Evolutionary conservation across 2,888 invertebrate species (phyloP).

Genomic region (Heterodera filipjevi): DNA sequence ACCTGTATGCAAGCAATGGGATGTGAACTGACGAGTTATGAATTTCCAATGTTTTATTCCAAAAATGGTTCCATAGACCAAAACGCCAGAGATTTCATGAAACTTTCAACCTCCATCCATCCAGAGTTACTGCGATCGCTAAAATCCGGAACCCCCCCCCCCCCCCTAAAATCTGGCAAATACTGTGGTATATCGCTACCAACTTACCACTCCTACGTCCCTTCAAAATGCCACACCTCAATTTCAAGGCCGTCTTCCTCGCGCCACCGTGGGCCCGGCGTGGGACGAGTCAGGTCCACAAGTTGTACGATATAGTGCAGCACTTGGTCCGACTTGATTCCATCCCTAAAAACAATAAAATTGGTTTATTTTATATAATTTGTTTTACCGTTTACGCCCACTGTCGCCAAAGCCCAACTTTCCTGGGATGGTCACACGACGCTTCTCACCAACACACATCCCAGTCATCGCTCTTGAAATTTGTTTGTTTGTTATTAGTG

Average conservation of each 20-base stretch:
- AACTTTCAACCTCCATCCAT: too few relatives aligned
- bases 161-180: too few relatives aligned
- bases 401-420: slow-evolving; percentile 59
- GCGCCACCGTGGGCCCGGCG: slow-evolving; percentile 62
- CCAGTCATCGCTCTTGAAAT: slow-evolving; percentile 48
- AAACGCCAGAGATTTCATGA: too few relatives aligned
- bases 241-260: slow-evolving; percentile 61
- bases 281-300: slow-evolving; percentile 61
- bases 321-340: slow-evolving; percentile 56
- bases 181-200: too few relatives aligned
- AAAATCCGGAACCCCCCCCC: too few relatives aligned
- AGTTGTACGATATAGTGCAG: slow-evolving; percentile 64
- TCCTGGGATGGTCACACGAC: slow-evolving; percentile 63
- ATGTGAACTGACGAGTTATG: too few relatives aligned
- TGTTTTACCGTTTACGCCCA: slow-evolving; percentile 46
- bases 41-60: too few relatives aligned
- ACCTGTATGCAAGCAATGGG: too few relatives aligned
- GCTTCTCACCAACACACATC: slow-evolving; percentile 64
- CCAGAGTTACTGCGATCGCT: too few relatives aligned
- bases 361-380: neutral
- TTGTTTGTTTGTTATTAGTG: too few relatives aligned
- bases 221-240: slow-evolving; percentile 29
- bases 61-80: too few relatives aligned
- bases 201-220: neutral
- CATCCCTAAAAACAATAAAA: slow-evolving; percentile 46